Percentiles rank a stretch among this genome's conserved stretches.
phyloP scores from a whole-genome alignment of 2,888 invertebrate genomes.

The Nymphalis urticae region DNA sequence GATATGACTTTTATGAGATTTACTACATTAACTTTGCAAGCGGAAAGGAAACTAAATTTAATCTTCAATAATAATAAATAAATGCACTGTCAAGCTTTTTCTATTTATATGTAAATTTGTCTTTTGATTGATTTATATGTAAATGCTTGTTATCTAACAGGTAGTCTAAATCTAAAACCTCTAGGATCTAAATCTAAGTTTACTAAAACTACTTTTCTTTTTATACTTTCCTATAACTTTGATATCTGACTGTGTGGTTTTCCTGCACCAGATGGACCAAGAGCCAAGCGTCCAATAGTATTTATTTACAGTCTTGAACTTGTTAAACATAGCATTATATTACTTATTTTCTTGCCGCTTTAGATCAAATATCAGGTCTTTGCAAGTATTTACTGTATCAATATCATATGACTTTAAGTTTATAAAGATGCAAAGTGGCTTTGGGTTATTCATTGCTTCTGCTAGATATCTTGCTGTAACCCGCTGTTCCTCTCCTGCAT shows the following conservation, averaged over 20 bases:
- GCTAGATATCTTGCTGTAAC: slow-evolving; percentile 84
- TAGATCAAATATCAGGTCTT: slow-evolving; percentile 78
- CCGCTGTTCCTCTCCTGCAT: slow-evolving; percentile 83
- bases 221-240: slow-evolving; percentile 87
- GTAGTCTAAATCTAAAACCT: slow-evolving; percentile 94
- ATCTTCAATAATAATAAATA: slow-evolving; percentile 91
- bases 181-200: slow-evolving; percentile 96
- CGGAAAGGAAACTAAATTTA: slow-evolving; percentile 94
- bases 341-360: slow-evolving; percentile 52
- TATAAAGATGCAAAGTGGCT: slow-evolving; percentile 83
- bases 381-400: slow-evolving; percentile 81
- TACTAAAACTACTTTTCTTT: slow-evolving; percentile 90
- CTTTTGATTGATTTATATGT: slow-evolving; percentile 41
- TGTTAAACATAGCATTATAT: slow-evolving; percentile 50
- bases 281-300: slow-evolving; percentile 95
- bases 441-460: slow-evolving; percentile 83
- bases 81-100: slow-evolving; percentile 93
- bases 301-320: slow-evolving; percentile 79
- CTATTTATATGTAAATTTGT: slow-evolving; percentile 87
- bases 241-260: slow-evolving; percentile 95
- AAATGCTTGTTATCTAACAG: slow-evolving; percentile 88
- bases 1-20: slow-evolving; percentile 91
- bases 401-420: slow-evolving; percentile 83
- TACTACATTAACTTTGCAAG: slow-evolving; percentile 90
- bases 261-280: slow-evolving; percentile 98